These are phyloP conservation scores for Adelosebastes latens DNA, from an alignment of 2,797 vertebrate genomes.

Conservation along the genomic window DNA sequence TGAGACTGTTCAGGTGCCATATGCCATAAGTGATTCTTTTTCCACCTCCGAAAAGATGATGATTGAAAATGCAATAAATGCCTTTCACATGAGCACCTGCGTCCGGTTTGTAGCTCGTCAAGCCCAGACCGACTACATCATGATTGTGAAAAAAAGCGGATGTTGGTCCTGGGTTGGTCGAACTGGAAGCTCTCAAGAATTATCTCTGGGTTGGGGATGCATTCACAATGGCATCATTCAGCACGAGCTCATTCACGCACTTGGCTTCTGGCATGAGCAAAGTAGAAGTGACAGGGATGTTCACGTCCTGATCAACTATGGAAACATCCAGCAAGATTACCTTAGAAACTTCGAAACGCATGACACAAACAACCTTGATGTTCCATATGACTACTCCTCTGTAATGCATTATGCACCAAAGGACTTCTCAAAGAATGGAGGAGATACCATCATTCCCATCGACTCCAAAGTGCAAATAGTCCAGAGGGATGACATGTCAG, in stretches of 20 bases:
- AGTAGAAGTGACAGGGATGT: conserved; percentile 10
- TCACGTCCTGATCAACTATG: conserved; percentile 5
- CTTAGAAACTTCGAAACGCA: rapidly evolving
- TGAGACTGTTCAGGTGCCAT: not conserved
- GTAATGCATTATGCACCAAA: conserved; percentile 10
- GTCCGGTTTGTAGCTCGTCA: not conserved
- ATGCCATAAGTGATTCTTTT: not conserved
- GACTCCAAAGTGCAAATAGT: not conserved
- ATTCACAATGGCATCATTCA: not conserved
- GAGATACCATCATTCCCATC: not conserved
- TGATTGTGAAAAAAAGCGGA: not conserved
- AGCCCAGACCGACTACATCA: not conserved
- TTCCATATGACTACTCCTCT: conserved; percentile 17
- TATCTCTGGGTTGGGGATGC: not conserved
- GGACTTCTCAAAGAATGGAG: not conserved
- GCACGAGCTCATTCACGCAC: conserved; percentile 20
- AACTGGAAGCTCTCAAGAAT: not conserved
- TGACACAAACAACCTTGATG: conserved; percentile 1
- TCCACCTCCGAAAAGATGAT: rapidly evolving
- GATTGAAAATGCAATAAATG: rapidly evolving
- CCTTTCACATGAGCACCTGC: not conserved
- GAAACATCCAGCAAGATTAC: not conserved
- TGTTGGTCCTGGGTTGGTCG: conserved; percentile 6
- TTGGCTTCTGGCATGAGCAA: conserved; percentile 32
- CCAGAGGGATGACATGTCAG: not conserved